Conservation (phyloP, 2,113 vertebrate genomes). For the Plotosus lineatus region DNA sequence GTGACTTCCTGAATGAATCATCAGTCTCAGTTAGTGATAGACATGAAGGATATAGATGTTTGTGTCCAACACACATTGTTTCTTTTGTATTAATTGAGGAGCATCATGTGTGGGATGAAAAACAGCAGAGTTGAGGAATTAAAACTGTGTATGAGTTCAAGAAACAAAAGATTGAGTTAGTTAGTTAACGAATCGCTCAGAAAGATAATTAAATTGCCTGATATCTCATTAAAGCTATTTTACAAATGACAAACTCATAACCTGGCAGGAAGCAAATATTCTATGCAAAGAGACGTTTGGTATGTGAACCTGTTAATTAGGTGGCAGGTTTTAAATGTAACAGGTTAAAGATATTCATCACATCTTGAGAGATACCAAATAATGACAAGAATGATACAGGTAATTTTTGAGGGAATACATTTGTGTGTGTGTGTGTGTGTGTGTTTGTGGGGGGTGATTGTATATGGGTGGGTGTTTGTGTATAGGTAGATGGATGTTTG, state of each 20-base stretch:
- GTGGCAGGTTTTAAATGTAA: not conserved
- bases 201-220: not conserved
- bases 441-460: no score
- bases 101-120: not conserved
- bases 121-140: not conserved
- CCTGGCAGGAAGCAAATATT: not conserved
- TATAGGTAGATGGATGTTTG: no score
- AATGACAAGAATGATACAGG: not conserved
- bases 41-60: not conserved
- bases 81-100: not conserved
- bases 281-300: not conserved
- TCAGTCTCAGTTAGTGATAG: not conserved
- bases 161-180: not conserved
- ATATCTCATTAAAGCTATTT: not conserved
- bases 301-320: not conserved
- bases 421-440: not conserved
- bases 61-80: not conserved
- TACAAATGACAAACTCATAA: not conserved
- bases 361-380: not conserved
- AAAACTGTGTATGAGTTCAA: not conserved
- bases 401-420: not conserved
- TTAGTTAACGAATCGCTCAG: not conserved
- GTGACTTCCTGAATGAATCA: not conserved
- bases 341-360: not conserved
- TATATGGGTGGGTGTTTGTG: not conserved